Evolutionary conservation across 2,113 vertebrate genomes (phyloP), one percentile per base, ranked within the genome.

Genomic region (Scortum barcoo): DNA sequence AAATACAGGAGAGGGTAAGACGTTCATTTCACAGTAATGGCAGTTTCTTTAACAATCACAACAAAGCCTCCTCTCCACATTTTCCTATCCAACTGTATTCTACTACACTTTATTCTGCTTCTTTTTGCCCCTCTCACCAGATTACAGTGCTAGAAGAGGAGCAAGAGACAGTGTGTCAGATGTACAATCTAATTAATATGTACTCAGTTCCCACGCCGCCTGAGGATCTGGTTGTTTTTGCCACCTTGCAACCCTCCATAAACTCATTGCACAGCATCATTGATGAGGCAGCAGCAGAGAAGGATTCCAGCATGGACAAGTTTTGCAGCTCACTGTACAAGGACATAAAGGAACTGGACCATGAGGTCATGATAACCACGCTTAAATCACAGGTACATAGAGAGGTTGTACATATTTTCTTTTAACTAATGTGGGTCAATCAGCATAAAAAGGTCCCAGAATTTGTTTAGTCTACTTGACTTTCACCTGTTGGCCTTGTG

Each of bases 1-100:
- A 97, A 73, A 96, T 97, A 87, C 94, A 96, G 76, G 94, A 96
- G 28, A 94, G 96, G 93, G 97, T 97, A 88, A 95, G 93, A 89
- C 6, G 5, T 24, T 42, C 5, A 63, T 26, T 33, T 67, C 24
- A 50, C 12, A 1, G 50, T 56, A 22, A 46, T 24, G 57, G 11
- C 30, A 40, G 16, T 63, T 54, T 48, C 10, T 69, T 36, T 60
- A 46, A 3, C n/a, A 70, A 19, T 70, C 14, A 0, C 20, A 36
- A 48, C 3, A 46, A 0, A 46, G n/a, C 16, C 0, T 36, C 2
- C 33, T 4, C 3, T 28, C 10, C 33, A 12, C 24, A 11, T 3
- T 20, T 20, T 54, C 19, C 11, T 33, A 3, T 71, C 2, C 1
- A 12, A 65, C 67, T 51, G 22, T 38, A 3, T 40, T 36, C 44